Base-by-base conservation (phyloP, 37 sponge, comb jelly and placozoan species). In the Haliclona indistincta region DNA sequence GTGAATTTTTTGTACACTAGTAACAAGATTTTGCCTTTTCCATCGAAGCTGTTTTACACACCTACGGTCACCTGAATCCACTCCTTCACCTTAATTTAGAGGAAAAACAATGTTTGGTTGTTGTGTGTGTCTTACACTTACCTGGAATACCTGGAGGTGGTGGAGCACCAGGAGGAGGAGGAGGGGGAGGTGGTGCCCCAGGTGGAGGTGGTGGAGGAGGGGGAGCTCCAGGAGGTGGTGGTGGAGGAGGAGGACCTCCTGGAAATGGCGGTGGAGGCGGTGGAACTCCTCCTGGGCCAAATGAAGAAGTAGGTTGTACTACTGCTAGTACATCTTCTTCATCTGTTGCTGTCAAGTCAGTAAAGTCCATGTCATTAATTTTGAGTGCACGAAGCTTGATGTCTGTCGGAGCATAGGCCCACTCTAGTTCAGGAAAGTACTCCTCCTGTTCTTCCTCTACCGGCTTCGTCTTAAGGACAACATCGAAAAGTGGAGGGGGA, bases 361-460 rank as follows among this genome's bases (percentile, higher is more conserved):
- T 92, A 79, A 96, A 96, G 65, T 92, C 84, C 15, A 86, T 82
- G 42, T 62, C 47, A 63, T 81, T 84, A 54, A 96, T 78, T 25
- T 63, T 63, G 13, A 96, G 83, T 8, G 81, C 67, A 20, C 90
- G 43, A n/a, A 84, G 71, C 17, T 80, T 83, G 34, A 94, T 79
- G 45, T 89, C 86, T 10, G 81, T 64, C 1, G 91, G 91, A 29
- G 91, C 86, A 40, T 81, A 81, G 4, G 91, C 91, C 91, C 91
- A 90, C 58, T 76, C 91, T 38, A 90, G 76, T 28, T 84, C 91
- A 51, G 80, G 68, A 7, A 75, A 38, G 5, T 69, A 61, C 34
- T 84, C 86, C 32, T 84, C 85, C 38, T 34, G 39, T 25, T 49
- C 81, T 39, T 74, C 54, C 43, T 73, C 72, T 39, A 35, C 34